Evolutionary conservation across 2,888 invertebrate genomes (phyloP), one percentile per base, ranked within the genome.

Genomic region (Orthosia gothica): DNA sequence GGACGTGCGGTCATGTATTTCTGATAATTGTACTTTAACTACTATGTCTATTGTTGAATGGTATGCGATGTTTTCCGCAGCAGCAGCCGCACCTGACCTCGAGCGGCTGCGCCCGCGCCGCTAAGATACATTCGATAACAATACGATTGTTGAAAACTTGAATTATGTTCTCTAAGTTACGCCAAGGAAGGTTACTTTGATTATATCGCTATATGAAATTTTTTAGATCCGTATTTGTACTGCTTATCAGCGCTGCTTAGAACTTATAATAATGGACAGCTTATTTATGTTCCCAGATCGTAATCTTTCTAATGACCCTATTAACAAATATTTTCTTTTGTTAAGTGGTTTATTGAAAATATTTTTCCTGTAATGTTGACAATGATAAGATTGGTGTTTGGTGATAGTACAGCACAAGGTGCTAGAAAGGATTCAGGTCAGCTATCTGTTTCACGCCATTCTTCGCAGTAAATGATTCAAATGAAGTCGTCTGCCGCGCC

Each of bases 61-160:
- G 82, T 79, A 82, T 80, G 76, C 76, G 75, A 65, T 80, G 79
- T 80, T 85, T 69, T 76, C 74, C 13, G 55, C 76, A 15, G 71
- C 67, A 68, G 71, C 76, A 50, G 49, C 62, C 20, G 49, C 57
- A 26, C 45, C 69, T 78, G 84, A 76, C 87, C 85, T 84, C 86
- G 85, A 65, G 68, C 55, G 54, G 64, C 74, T 66, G 75, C 77
- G 61, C 79, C 79, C 66, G 79, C 76, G 65, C 70, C 74, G 59
- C 70, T 85, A 47, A 88, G 90, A 89, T 92, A 91, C 74, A 90
- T 89, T 89, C 89, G 91, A 92, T 92, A 93, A 92, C 92, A 91
- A 91, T 91, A 89, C 89, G 91, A 93, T 94, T 94, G 94, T 94
- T 93, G 91, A 92, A 92, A 93, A 93, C 93, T 90, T 91, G 90